phyloP scores from a whole-genome alignment of 2,113 vertebrate species.

The Aphyosemion australe region DNA sequence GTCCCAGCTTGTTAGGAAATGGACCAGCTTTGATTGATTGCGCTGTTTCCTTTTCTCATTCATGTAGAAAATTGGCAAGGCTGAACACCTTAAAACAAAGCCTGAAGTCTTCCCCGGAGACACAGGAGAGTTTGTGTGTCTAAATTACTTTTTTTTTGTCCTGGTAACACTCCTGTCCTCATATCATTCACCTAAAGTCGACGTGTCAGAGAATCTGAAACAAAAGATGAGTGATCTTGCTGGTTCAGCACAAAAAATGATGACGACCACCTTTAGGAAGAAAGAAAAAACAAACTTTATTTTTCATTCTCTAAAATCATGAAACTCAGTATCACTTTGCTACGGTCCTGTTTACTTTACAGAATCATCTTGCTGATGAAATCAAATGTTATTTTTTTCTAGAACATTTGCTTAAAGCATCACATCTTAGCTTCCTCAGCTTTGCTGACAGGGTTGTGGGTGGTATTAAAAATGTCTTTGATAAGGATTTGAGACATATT shows the following conservation, averaged over 20 bases:
- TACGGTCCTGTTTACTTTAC: neutral
- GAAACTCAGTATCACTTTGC: neutral
- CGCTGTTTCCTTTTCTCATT: conserved; percentile 69
- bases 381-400: conserved; percentile 10
- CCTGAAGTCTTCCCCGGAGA: conserved; percentile 22
- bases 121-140: conserved; percentile 24
- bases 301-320: neutral
- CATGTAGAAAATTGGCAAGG: conserved; percentile 78
- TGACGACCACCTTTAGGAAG: neutral
- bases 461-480: conserved; percentile 15
- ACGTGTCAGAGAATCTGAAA: neutral
- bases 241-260: neutral
- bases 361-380: neutral
- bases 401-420: neutral
- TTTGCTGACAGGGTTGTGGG: conserved; percentile 10
- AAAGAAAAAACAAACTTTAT: neutral
- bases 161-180: neutral
- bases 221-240: neutral
- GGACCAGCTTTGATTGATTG: conserved; percentile 80
- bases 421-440: neutral
- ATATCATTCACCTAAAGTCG: neutral
- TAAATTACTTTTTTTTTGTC: neutral
- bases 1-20: conserved; percentile 63
- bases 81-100: conserved; percentile 64
- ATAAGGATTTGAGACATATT: conserved; percentile 41